Conservation (phyloP, 2,113 vertebrate species). For the Eidolon helvum region DNA sequence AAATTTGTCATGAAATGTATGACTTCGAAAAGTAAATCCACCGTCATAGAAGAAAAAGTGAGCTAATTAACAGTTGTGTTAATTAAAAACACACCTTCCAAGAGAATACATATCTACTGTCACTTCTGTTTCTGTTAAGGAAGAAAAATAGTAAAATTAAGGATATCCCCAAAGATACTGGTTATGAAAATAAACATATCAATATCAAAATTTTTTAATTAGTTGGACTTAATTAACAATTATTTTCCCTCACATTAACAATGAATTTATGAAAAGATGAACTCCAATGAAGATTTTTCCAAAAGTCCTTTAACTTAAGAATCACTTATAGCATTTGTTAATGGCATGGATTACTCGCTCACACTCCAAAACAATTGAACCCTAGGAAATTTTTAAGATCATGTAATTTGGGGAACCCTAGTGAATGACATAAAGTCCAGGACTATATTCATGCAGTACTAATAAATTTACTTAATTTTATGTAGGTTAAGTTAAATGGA, state of each 20-base stretch:
- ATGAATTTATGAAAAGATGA: constrained; percentile 32
- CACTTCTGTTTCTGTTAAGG: constrained; percentile 22
- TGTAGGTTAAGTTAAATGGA: neutral
- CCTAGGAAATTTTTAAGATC: neutral
- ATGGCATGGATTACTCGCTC: neutral
- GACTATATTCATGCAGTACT: neutral
- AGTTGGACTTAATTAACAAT: neutral
- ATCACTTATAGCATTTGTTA: neutral
- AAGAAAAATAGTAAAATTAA: constrained; percentile 3
- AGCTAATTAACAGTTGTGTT: neutral
- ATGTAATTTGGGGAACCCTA: neutral
- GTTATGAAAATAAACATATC: constrained; percentile 18
- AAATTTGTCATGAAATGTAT: constrained; percentile 1
- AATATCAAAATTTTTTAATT: neutral
- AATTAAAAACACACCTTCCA: constrained; percentile 16
- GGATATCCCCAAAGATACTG: neutral
- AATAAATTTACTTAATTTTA: neutral
- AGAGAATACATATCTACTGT: neutral
- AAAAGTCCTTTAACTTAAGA: neutral
- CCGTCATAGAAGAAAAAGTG: neutral
- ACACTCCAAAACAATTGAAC: neutral
- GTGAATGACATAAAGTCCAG: neutral
- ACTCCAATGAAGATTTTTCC: neutral
- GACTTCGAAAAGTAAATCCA: neutral
- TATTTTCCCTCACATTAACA: neutral